Evolutionary conservation across 2,113 vertebrate genomes (phyloP), one percentile per base, ranked within the genome.

Genomic region (Percopsis transmontana): DNA sequence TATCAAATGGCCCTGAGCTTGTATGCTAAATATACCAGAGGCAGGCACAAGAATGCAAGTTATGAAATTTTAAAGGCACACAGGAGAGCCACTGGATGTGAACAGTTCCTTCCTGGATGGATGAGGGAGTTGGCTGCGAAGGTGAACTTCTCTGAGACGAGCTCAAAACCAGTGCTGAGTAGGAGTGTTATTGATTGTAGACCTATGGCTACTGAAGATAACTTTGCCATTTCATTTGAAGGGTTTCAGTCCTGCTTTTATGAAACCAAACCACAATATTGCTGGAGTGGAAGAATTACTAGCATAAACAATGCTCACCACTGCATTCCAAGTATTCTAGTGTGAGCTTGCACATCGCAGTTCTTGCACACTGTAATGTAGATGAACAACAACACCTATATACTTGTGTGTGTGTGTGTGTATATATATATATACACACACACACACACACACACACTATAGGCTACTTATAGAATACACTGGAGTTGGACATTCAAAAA

Each of bases 21-120:
- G 74, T 68, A 69, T 79, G 62, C 74, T 72, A 82, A 75, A 80
- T 74, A 80, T 40, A 68, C 70, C 58, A 71, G 61, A 82, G 58
- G 48, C 52, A 52, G 58, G 24, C 72, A 67, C 55, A 21, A 40
- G 58, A 0, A 9, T 58, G 40, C 18, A 56, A 54, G 41, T 72
- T 62, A 81, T 87, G 52, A 78, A 66, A 82, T 48, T 66, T 87
- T 86, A 80, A 83, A 72, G 56, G 78, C 47, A 71, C 73, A 80
- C 62, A 39, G 70, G 79, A 79, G 41, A 62, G 62, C 68, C 80
- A 76, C 82, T 81, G 74, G 59, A 81, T 68, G 70, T 14, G 66
- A 61, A 72, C 70, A 54, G 66, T 72, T 54, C 54, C 57, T 58
- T 79, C 47, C 52, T 38, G 71, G 50, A 72, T 40, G 42, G 68